Evolutionary conservation across 2,113 vertebrate species (phyloP).

Genomic region (Tychaedon coryphoeus): DNA sequence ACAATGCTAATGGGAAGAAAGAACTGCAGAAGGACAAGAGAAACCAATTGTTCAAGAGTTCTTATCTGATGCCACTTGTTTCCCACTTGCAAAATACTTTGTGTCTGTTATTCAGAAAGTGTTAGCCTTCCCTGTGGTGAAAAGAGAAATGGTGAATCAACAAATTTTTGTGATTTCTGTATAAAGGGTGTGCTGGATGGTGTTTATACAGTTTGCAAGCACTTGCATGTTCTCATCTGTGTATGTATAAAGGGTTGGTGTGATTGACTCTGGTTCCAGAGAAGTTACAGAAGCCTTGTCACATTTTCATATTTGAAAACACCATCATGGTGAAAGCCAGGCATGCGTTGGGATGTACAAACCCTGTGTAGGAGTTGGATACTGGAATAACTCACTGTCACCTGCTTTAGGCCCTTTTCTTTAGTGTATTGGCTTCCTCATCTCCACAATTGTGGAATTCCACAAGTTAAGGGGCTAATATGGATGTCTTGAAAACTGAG

Average conservation of each 20-base stretch:
- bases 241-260: not conserved
- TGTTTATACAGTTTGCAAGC: not conserved
- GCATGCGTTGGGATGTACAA: not conserved
- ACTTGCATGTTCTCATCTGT: not conserved
- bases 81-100: not conserved
- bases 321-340: rapidly evolving
- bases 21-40: not conserved
- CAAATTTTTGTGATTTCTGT: not conserved
- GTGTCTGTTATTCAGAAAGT: not conserved
- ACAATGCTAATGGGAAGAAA: not conserved
- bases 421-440: not conserved
- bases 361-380: not conserved
- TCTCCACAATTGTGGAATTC: not conserved
- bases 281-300: not conserved
- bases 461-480: not conserved
- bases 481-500: not conserved
- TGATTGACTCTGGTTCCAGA: not conserved
- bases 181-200: not conserved
- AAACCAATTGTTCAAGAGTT: not conserved
- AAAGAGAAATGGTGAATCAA: not conserved
- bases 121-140: not conserved
- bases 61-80: not conserved
- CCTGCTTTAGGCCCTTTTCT: not conserved
- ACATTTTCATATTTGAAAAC: not conserved
- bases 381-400: not conserved